These are phyloP conservation scores for Ennomos quercinarius DNA, from an alignment of 2,888 invertebrate genomes.

Conservation along the genomic window DNA sequence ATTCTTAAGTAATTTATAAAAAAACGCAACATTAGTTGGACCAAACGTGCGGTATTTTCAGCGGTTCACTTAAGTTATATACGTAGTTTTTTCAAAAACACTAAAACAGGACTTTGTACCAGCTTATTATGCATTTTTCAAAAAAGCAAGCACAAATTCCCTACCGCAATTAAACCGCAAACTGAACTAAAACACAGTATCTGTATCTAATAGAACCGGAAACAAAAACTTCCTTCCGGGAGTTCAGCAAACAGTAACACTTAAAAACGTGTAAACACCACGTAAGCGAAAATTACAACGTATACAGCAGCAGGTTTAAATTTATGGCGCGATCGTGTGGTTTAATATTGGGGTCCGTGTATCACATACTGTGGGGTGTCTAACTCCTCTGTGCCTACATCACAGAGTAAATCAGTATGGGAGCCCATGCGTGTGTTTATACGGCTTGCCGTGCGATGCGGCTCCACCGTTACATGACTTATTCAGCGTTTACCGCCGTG, in stretches of 20 bases:
- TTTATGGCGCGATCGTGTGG: constrained; percentile 77
- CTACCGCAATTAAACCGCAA: constrained; percentile 21
- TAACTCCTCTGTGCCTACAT: constrained; percentile 58
- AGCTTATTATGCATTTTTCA: too few relatives aligned
- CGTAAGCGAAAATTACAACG: constrained; percentile 68
- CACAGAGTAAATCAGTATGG: constrained; percentile 4
- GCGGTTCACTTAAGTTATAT: too few relatives aligned
- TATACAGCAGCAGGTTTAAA: constrained; percentile 66
- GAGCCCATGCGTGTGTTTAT: too few relatives aligned
- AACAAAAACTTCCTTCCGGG: constrained; percentile 33
- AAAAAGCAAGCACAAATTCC: neutral
- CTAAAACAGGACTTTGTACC: too few relatives aligned
- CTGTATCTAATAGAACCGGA: constrained; percentile 15
- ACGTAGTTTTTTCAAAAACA: too few relatives aligned
- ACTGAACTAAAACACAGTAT: constrained; percentile 11
- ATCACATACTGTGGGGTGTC: constrained; percentile 72
- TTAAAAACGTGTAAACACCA: constrained; percentile 70
- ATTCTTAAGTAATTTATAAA: too few relatives aligned
- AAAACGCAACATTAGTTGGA: too few relatives aligned
- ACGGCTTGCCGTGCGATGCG: too few relatives aligned
- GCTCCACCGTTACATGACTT: too few relatives aligned
- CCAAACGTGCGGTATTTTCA: too few relatives aligned
- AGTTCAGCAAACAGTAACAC: constrained; percentile 43
- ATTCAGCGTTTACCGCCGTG: too few relatives aligned
- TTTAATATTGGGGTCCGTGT: constrained; percentile 80